These are phyloP conservation scores for Nettapus auritus DNA, from an alignment of 2,113 vertebrate genomes.

Conservation along the genomic window DNA sequence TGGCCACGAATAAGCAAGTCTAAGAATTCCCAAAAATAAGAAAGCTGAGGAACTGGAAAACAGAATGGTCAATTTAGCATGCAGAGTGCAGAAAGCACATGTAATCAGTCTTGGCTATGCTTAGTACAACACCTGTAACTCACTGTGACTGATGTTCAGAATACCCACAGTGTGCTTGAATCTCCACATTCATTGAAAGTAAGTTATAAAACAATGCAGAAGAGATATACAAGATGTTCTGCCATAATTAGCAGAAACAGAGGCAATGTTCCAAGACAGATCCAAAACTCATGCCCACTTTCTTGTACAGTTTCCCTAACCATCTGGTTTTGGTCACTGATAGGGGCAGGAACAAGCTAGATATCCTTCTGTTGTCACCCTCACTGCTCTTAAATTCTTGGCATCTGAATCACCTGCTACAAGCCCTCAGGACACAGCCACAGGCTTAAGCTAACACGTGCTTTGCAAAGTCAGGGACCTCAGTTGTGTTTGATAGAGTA, in stretches of 20 bases:
- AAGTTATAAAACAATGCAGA: not conserved
- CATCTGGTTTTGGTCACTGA: not conserved
- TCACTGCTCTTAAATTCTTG: not conserved
- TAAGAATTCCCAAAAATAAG: not conserved
- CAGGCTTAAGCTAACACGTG: not conserved
- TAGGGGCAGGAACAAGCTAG: not conserved
- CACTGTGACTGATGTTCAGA: not conserved
- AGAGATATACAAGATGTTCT: not conserved
- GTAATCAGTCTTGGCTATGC: not conserved
- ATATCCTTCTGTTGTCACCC: fast-evolving
- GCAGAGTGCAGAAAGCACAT: not conserved
- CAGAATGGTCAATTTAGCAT: not conserved
- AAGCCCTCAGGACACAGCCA: not conserved
- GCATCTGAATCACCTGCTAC: not conserved
- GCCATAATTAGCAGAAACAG: not conserved
- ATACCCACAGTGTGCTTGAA: not conserved
- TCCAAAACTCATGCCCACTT: not conserved
- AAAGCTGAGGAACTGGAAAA: not conserved
- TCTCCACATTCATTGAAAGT: fast-evolving
- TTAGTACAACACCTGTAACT: not conserved
- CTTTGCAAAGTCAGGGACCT: not conserved
- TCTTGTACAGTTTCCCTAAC: not conserved
- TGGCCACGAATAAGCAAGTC: not conserved
- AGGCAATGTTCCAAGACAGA: not conserved
- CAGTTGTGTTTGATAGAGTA: not conserved